Evolutionary conservation across 2,888 invertebrate genomes (phyloP).

Genomic region (Caenorhabditis afra): DNA sequence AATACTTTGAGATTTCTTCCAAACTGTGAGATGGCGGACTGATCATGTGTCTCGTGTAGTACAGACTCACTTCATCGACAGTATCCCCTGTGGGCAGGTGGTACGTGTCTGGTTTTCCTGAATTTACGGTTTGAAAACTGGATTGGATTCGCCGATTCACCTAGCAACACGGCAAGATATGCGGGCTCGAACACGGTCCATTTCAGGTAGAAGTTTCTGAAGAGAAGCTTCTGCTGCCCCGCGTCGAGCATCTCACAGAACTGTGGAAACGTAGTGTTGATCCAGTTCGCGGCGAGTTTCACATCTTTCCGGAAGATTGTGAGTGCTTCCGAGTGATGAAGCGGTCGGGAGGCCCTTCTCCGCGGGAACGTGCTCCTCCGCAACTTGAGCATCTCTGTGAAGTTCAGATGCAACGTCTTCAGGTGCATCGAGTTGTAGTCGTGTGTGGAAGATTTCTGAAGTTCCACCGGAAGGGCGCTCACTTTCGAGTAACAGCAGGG

Average conservation of each 20-base stretch:
- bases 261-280: conserved; percentile 25
- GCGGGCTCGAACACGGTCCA: conserved; percentile 51
- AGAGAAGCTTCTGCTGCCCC: conserved; percentile 31
- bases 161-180: conserved; percentile 37
- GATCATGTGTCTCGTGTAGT: conserved; percentile 45
- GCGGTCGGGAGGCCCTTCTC: neutral
- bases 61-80: conserved; percentile 45
- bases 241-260: conserved; percentile 3
- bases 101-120: conserved; percentile 47
- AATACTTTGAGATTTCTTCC: conserved; percentile 44
- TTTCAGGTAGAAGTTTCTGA: conserved; percentile 48
- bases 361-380: conserved; percentile 25
- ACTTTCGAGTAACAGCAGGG: conserved; percentile 44
- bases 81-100: conserved; percentile 50
- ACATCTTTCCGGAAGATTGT: conserved; percentile 47
- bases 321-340: conserved; percentile 48
- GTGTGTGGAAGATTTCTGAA: conserved; percentile 24
- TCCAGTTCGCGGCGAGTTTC: conserved; percentile 37
- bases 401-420: conserved; percentile 27
- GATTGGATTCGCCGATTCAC: no score
- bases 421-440: conserved; percentile 24
- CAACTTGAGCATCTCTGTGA: conserved; percentile 32
- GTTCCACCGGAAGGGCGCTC: conserved; percentile 10
- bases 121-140: neutral
- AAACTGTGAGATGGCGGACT: conserved; percentile 26